Evolutionary conservation across 2,797 vertebrate genomes (phyloP).

Genomic region (Champsocephalus gunnari): DNA sequence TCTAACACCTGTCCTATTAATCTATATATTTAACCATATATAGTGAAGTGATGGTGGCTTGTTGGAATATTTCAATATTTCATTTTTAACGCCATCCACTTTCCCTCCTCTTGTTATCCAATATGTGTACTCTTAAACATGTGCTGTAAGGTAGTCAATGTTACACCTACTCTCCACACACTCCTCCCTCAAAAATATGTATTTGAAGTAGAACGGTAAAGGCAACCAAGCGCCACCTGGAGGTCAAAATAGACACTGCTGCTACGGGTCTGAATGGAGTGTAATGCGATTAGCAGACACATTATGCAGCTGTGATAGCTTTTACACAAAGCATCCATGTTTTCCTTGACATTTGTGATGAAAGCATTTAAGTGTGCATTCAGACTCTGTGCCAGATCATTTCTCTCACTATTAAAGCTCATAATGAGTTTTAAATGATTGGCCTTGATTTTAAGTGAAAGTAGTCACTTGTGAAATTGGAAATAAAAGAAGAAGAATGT

Average conservation of each 20-base stretch:
- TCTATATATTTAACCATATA: conserved; percentile 81
- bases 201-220: conserved; percentile 26
- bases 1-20: conserved; percentile 58
- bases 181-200: conserved; percentile 22
- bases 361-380: conserved; percentile 45
- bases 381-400: conserved; percentile 35
- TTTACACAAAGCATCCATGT: conserved; percentile 58
- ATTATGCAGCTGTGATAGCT: conserved; percentile 63
- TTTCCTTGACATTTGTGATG: conserved; percentile 47
- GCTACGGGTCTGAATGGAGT: conserved; percentile 45
- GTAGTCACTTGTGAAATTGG: conserved; percentile 43
- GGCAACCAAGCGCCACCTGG: conserved; percentile 69
- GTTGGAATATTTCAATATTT: conserved; percentile 76
- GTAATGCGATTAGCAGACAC: conserved; percentile 71
- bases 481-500: conserved; percentile 38
- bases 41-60: conserved; percentile 68
- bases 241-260: conserved; percentile 39
- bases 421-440: conserved; percentile 40
- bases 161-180: conserved; percentile 43
- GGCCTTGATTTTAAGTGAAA: conserved; percentile 47
- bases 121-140: conserved; percentile 55
- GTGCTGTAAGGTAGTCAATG: conserved; percentile 47
- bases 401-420: conserved; percentile 43
- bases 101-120: conserved; percentile 52
- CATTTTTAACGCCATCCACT: conserved; percentile 59